Conservation (phyloP, 2,113 vertebrate species). For the Peromyscus polionotus region DNA sequence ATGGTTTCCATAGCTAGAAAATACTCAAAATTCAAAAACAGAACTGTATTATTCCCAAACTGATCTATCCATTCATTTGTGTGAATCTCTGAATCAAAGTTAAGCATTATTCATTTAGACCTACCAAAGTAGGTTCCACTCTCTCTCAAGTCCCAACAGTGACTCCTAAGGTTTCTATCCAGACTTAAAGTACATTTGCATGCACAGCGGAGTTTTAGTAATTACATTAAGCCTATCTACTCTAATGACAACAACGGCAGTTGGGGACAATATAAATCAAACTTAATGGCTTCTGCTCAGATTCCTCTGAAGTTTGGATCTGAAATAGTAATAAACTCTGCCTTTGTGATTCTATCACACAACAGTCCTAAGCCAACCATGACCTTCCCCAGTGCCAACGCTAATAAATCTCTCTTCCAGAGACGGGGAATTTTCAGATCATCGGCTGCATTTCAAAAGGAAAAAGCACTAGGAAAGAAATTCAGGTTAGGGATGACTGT, state of each 20-base stretch:
- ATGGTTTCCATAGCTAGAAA: conserved; percentile 64
- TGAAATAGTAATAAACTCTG: conserved; percentile 74
- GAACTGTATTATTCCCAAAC: conserved; percentile 49
- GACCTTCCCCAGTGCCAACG: conserved; percentile 62
- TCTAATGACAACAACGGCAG: conserved; percentile 45
- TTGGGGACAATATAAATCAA: conserved; percentile 58
- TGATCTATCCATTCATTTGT: conserved; percentile 48
- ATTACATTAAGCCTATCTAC: conserved; percentile 36
- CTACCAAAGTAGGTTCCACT: conserved; percentile 38
- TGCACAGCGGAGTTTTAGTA: not conserved
- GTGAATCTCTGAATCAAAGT: conserved; percentile 36
- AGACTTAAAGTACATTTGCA: conserved; percentile 12
- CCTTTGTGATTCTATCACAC: conserved; percentile 68
- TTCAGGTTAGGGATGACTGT: conserved; percentile 55
- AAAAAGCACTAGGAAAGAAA: conserved; percentile 33
- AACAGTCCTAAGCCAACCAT: conserved; percentile 55
- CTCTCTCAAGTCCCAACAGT: conserved; percentile 31
- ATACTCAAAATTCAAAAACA: conserved; percentile 46
- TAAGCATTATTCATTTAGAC: conserved; percentile 33
- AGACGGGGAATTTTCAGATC: conserved; percentile 78
- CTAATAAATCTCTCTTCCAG: conserved; percentile 79
- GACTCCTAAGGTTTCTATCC: conserved; percentile 4
- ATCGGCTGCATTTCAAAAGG: conserved; percentile 71
- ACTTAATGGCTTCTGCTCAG: conserved; percentile 27
- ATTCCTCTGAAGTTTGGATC: conserved; percentile 56